phyloP scores from a whole-genome alignment of 2,797 vertebrate species.

The Valencia hispanica region DNA sequence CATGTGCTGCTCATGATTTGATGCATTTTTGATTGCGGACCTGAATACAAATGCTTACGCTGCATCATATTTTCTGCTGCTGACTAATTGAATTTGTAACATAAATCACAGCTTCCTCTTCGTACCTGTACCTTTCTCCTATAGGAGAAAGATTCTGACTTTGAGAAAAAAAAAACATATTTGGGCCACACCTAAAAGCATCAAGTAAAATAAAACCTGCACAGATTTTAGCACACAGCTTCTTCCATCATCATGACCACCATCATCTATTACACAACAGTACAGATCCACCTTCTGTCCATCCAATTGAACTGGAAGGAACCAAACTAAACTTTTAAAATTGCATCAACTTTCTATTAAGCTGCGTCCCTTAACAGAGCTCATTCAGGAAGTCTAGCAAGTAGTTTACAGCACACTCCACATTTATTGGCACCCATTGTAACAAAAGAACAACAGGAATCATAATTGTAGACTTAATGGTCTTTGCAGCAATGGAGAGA shows the following conservation, averaged over 20 bases:
- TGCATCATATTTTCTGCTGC: neutral
- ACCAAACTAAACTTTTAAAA: neutral
- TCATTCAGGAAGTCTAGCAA: neutral
- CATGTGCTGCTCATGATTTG: conserved; percentile 8
- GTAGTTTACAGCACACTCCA: neutral
- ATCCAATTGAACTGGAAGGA: neutral
- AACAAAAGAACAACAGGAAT: neutral
- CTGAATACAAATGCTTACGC: neutral
- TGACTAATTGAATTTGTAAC: neutral
- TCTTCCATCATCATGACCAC: neutral
- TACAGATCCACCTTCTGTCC: neutral
- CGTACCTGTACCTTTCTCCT: neutral
- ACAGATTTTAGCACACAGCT: neutral
- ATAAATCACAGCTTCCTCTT: neutral
- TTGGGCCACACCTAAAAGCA: neutral
- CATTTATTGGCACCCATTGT: neutral
- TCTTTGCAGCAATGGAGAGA: neutral
- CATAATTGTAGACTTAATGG: neutral
- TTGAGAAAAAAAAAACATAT: neutral
- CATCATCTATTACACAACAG: neutral
- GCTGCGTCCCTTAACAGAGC: neutral
- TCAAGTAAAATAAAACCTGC: neutral
- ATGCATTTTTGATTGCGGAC: conserved; percentile 21
- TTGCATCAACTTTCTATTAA: neutral
- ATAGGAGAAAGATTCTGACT: too few relatives aligned